A percentile compares a stretch with the other conserved stretches of the same genome.
These are phyloP conservation scores for Harmothoe impar DNA, from an alignment of 2,888 invertebrate genomes.

Conservation along the genomic window DNA sequence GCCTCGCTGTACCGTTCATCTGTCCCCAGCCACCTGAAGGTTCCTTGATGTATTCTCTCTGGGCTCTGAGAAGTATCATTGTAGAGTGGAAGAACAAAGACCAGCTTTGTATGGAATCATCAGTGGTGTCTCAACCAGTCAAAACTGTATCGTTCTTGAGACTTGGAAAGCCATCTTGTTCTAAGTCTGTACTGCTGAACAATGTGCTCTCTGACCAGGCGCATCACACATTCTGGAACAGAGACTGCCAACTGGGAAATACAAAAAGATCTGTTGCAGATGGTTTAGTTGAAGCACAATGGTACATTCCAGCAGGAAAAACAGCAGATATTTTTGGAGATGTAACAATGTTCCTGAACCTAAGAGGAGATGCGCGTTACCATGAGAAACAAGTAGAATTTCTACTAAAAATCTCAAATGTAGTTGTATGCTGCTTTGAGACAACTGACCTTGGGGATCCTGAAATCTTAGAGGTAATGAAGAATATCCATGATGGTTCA, in stretches of 20 bases:
- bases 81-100: slow-evolving; percentile 22
- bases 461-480: background rate
- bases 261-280: background rate
- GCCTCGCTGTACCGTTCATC: slow-evolving; percentile 17
- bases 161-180: slow-evolving; percentile 32
- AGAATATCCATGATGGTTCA: background rate
- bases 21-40: background rate
- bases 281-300: slow-evolving; percentile 16
- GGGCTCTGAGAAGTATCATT: slow-evolving; percentile 37
- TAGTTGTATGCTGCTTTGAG: background rate
- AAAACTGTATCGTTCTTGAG: slow-evolving; percentile 41
- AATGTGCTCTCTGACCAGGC: slow-evolving; percentile 30
- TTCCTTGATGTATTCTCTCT: background rate
- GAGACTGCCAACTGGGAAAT: slow-evolving; percentile 19
- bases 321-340: background rate
- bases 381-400: background rate
- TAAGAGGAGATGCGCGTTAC: background rate
- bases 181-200: slow-evolving; percentile 17
- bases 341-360: slow-evolving; percentile 31
- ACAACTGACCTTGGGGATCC: background rate
- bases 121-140: background rate
- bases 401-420: background rate
- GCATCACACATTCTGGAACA: slow-evolving; percentile 32
- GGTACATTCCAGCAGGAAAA: slow-evolving; percentile 21
- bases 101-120: background rate